Evolutionary conservation across 2,113 vertebrate species (phyloP).

Genomic region (Chaetura pelagica): DNA sequence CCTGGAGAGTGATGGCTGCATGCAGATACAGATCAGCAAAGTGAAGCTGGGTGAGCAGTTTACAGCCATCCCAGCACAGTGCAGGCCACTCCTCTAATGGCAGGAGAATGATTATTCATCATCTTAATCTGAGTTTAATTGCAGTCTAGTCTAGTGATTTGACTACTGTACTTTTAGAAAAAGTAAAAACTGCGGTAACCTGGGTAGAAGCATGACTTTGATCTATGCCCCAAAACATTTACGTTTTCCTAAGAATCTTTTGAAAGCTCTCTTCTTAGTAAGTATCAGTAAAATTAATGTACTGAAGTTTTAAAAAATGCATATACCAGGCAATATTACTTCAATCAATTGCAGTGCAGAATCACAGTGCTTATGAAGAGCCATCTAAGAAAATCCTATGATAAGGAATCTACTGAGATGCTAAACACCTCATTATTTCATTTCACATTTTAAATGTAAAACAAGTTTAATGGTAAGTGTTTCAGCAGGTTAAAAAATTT

Average conservation of each 20-base stretch:
- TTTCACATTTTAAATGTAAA: neutral
- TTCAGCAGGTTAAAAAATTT: neutral
- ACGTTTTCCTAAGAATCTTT: neutral
- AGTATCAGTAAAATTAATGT: neutral
- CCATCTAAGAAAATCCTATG: neutral
- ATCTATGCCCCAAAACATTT: neutral
- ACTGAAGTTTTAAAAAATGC: neutral
- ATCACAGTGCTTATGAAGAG: neutral
- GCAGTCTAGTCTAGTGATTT: neutral
- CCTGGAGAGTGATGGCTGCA: neutral
- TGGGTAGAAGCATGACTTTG: neutral
- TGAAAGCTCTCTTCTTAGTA: neutral
- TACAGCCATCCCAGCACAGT: neutral
- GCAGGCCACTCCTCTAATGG: neutral
- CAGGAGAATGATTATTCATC: neutral
- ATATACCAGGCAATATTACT: neutral
- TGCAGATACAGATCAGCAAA: neutral
- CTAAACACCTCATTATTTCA: neutral
- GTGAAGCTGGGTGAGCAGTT: neutral
- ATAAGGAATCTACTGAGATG: neutral
- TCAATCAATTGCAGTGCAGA: neutral
- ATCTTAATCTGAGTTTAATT: neutral
- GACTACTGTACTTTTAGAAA: neutral
- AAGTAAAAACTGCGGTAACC: neutral
- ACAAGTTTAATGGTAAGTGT: neutral